Base-by-base conservation (phyloP, 53 echinoderm and acorn worm species). In the Patiria pectinifera region DNA sequence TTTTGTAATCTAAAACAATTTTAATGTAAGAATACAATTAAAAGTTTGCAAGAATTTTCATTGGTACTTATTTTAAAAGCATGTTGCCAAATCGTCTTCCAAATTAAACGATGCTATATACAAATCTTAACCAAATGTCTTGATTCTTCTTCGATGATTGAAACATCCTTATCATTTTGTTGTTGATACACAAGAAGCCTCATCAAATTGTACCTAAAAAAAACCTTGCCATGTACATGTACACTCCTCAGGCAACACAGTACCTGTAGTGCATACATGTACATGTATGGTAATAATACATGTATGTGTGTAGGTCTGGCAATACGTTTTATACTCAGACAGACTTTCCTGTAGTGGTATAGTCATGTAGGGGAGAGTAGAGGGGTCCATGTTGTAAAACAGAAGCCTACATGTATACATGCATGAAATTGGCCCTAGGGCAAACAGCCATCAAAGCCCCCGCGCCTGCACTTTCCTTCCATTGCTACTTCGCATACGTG, bases 281-380 rank as follows among this genome's bases (percentile, higher is more conserved):
- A 76, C n/a, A n/a, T n/a, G n/a, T n/a, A n/a, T 76, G 77, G 77
- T 76, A 76, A 76, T 76, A 76, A 76, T 76, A n/a, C n/a, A n/a
- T n/a, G n/a, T n/a, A 76, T 76, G 77, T 12, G 11, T 23, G 35
- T 1, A 19, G 25, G 44, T 76, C 25, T 24, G 25, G n/a, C 23
- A 23, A 43, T 76, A 43, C 44, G n/a, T 6, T 53, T 53, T 53
- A 53, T 53, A 6, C 53, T 53, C 53, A 53, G 53, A 53, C 53
- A 2, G 53, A 8, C 53, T 53, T 53, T 53, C 53, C 53, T 1
- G 53, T 53, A 53, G 53, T 6, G 8, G 8, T 53, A 53, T 2
- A 8, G 5, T 53, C 6, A 8, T 8, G 53, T 5, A 8, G 11
- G 5, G 10, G 77, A 4, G n/a, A 6, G 22, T n/a, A n/a, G n/a